phyloP scores from a whole-genome alignment of 2,113 vertebrate species.

The Atlantisia rogersi region DNA sequence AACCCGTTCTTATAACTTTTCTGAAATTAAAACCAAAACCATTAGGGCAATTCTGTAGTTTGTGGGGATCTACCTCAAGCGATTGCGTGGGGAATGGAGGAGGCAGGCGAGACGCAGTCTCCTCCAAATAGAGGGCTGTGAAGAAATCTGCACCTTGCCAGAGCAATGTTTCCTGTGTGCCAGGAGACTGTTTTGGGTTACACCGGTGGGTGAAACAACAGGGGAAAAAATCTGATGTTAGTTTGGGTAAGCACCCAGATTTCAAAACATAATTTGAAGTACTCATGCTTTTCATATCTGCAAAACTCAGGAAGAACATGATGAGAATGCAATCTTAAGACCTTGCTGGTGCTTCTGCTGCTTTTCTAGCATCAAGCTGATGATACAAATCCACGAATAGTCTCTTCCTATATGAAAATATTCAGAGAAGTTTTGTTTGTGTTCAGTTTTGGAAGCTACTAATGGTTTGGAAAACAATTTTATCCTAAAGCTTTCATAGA shows the following conservation, averaged over 20 bases:
- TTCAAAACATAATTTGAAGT: neutral
- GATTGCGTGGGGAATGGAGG: neutral
- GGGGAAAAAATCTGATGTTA: neutral
- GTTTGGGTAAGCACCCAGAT: neutral
- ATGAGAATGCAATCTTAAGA: neutral
- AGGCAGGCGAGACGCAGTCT: neutral
- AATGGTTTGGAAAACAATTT: neutral
- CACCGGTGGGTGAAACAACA: neutral
- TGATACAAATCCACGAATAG: neutral
- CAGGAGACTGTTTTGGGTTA: neutral
- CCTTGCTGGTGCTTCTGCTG: neutral
- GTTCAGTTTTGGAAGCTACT: neutral
- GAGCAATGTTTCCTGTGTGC: neutral
- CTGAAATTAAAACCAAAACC: neutral
- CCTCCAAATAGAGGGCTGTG: neutral
- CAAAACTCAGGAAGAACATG: neutral
- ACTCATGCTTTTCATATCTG: neutral
- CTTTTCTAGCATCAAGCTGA: neutral
- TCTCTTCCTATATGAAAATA: neutral
- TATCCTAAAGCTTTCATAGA: neutral
- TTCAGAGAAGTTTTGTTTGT: neutral
- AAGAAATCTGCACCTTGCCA: neutral
- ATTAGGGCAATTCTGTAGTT: neutral
- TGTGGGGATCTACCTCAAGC: neutral
- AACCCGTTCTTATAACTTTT: neutral